Evolutionary conservation across 2,797 vertebrate species (phyloP), one percentile per base, ranked within the genome.

Genomic region (Oryzias sinensis): DNA sequence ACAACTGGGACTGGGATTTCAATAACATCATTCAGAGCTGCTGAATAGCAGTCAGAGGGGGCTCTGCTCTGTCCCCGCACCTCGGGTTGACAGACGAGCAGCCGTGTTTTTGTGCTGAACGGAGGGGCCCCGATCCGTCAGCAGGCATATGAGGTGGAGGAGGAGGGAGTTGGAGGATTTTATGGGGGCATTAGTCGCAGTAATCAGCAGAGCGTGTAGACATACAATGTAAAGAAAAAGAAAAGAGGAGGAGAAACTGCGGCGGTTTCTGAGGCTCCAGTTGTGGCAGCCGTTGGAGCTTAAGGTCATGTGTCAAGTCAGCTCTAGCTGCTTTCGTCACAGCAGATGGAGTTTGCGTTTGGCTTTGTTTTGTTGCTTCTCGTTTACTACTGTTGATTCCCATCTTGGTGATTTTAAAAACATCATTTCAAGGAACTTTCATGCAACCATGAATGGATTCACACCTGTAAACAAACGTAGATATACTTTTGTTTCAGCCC

Each of bases 71-170:
- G 72, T 72, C 67, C 72, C 61, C 69, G 8, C 8, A 70, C 79
- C 74, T 77, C 70, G 57, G 60, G 65, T 68, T 89, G 88, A 90
- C 89, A 90, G 83, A 87, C 65, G 74, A 85, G 85, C 89, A 90
- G 90, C 85, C 81, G 79, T 17, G 70, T 75, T 82, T 86, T 91
- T 92, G 89, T 92, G 80, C 86, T 17, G 54, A 82, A 69, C 49
- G 16, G 56, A 62, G 83, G 77, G 66, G 77, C 85, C 87, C 80
- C 48, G 59, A 73, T 87, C 74, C 62, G 77, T 86, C 72, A 53
- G 79, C 59, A 46, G 16, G 63, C 59, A 66, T 56, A 27, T 41
- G 54, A 71, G 68, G 55, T 40, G 46, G 65, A 69, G 76, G 72
- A 77, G 71, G 72, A 68, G 62, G 68, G 18, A 40, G 27, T 57